A percentile compares a stretch with the other conserved stretches of the same genome.
Evolutionary conservation across 2,888 invertebrate genomes (phyloP).

Genomic region (Podotricha telesiphe): DNA sequence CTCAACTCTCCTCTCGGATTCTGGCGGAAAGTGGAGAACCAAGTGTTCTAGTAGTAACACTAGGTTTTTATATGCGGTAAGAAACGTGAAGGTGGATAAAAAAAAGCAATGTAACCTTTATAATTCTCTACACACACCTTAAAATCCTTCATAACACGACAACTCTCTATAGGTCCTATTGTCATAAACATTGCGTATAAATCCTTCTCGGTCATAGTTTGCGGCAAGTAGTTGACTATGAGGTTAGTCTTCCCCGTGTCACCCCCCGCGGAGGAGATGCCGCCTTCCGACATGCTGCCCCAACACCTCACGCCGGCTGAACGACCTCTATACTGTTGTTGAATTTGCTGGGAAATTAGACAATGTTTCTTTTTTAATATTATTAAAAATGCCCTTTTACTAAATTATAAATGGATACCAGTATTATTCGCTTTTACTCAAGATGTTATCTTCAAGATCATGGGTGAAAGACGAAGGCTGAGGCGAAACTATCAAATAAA

Average conservation of each 20-base stretch:
- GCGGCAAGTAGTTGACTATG: slow-evolving; percentile 97
- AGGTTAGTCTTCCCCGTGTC: slow-evolving; percentile 89
- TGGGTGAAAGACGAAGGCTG: too few relatives aligned
- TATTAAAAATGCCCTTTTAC: not conserved
- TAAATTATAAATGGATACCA: not conserved
- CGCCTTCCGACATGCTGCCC: slow-evolving; percentile 80
- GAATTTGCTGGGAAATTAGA: slow-evolving; percentile 71
- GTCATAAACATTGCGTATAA: slow-evolving; percentile 94
- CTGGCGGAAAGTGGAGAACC: too few relatives aligned
- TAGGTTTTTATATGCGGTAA: too few relatives aligned
- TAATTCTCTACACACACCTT: slow-evolving; percentile 84
- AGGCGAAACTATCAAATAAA: too few relatives aligned
- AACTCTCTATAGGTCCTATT: slow-evolving; percentile 94
- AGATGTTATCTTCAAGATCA: too few relatives aligned
- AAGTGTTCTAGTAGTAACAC: too few relatives aligned
- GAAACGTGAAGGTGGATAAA: too few relatives aligned
- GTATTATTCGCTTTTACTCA: too few relatives aligned
- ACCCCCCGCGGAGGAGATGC: slow-evolving; percentile 71
- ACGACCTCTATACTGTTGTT: slow-evolving; percentile 74
- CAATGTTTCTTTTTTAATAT: not conserved
- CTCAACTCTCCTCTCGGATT: too few relatives aligned
- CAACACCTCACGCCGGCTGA: slow-evolving; percentile 64
- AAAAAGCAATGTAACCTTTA: too few relatives aligned
- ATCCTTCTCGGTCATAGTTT: slow-evolving; percentile 96
- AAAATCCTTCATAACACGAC: slow-evolving; percentile 95